Evolutionary conservation across 2,113 vertebrate genomes (phyloP), one percentile per base, ranked within the genome.

Genomic region (Myotis yumanensis): DNA sequence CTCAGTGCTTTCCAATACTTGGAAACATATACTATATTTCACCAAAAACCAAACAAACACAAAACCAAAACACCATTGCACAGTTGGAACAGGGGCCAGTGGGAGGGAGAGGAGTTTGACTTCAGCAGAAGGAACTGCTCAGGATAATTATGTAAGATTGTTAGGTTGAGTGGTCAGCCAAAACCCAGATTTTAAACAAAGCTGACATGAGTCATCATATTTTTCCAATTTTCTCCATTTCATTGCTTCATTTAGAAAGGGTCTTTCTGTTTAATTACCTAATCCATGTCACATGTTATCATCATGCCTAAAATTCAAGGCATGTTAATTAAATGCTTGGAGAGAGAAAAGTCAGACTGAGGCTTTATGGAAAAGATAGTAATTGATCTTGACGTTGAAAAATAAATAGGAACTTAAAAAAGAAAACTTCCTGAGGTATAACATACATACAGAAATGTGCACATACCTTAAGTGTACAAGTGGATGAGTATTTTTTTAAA

Each of bases 321-420:
- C 9, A 71, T 35, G 35, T 48, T 90, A 73, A 68, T 92, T 79
- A 68, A 90, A 68, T 88, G 52, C 4, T 18, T 51, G 40, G 28
- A 82, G 10, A 69, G n/a, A 46, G 80, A 82, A 89, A 54, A 95
- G 64, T 52, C 5, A 37, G 28, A 52, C 16, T 23, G 30, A 84
- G 32, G 62, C 4, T 54, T 92, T 72, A 22, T 25, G 40, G 37
- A 66, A 88, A 93, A 77, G 32, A 14, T 40, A 62, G 8, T 77
- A 81, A 59, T 72, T 93, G 59, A 89, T 57, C 9, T 83, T 94
- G 43, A 84, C 51, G 89, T 88, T 40, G 28, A 48, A 86, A 94
- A 62, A 54, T 6, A 3, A 1, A 69, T 76, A 25, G 46, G 14
- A 59, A 76, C 37, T 82, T n/a, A 81, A 68, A 64, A 18, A 4